phyloP scores from a whole-genome alignment of 2,797 vertebrate species.

The Tamandua tetradactyla region DNA sequence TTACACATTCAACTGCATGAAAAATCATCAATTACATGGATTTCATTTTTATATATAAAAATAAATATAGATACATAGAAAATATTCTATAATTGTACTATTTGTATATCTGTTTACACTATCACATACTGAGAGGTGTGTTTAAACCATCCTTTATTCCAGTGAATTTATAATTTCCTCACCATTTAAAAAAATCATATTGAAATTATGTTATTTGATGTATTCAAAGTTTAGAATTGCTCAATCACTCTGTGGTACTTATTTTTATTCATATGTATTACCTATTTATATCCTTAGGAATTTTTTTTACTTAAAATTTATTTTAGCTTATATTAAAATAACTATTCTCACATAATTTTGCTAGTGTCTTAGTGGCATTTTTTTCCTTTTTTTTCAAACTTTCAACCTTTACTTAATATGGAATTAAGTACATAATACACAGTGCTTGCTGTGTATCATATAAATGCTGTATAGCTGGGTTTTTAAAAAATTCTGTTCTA shows the following conservation, averaged over 20 bases:
- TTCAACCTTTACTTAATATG: too few relatives aligned
- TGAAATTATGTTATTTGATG: background rate
- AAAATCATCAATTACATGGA: background rate
- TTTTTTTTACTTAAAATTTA: background rate
- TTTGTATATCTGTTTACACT: background rate
- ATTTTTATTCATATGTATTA: background rate
- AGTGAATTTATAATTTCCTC: background rate
- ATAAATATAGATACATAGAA: background rate
- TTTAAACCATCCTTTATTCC: background rate
- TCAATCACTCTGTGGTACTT: background rate
- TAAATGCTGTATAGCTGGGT: background rate
- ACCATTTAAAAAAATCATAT: background rate
- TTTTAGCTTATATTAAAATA: background rate
- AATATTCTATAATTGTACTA: background rate
- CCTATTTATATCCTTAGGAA: background rate
- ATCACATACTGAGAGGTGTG: background rate
- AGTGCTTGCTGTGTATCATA: background rate
- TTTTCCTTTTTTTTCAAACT: background rate
- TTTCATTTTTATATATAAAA: background rate
- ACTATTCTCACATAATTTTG: background rate
- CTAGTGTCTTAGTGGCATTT: background rate
- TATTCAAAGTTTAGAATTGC: background rate
- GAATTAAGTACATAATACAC: too few relatives aligned
- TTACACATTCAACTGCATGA: background rate
- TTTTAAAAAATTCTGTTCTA: background rate